phyloP scores from a whole-genome alignment of 2,797 vertebrate species.

The Brachymystax lenok region DNA sequence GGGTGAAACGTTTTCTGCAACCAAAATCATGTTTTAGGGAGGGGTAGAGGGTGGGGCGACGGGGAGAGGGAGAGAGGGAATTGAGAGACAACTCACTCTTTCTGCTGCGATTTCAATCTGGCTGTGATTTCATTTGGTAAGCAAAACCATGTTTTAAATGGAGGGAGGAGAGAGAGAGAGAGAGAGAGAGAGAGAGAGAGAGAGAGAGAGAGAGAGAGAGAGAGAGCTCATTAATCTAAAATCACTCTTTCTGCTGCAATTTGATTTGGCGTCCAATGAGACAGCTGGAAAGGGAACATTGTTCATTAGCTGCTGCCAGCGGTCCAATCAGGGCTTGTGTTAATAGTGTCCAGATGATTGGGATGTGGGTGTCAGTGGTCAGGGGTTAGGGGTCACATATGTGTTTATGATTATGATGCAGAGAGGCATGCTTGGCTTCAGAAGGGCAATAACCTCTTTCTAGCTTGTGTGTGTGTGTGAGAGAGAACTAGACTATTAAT shows the following conservation, averaged over 20 bases:
- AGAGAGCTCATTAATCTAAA: neutral
- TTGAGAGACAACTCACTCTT: neutral
- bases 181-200: neutral
- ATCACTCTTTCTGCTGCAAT: too few relatives aligned
- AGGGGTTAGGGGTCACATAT: slow-evolving; percentile 28
- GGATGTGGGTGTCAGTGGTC: slow-evolving; percentile 32
- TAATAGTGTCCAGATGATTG: slow-evolving; percentile 55
- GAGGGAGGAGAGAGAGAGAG: neutral
- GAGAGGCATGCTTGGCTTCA: neutral
- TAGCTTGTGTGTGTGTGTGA: neutral
- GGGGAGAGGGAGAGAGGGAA: too few relatives aligned
- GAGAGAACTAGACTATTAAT: slow-evolving; percentile 6
- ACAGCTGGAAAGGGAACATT: neutral
- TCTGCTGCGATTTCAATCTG: neutral
- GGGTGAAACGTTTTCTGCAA: too few relatives aligned
- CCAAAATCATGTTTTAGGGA: too few relatives aligned
- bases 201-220: neutral
- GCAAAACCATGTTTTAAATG: neutral
- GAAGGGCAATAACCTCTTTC: neutral
- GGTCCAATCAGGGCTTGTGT: slow-evolving; percentile 59
- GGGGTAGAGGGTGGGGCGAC: too few relatives aligned
- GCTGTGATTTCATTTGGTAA: neutral
- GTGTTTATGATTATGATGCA: slow-evolving; percentile 19
- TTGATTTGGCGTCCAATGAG: neutral
- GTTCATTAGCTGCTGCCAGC: slow-evolving; percentile 57